Evolutionary conservation across 2,113 vertebrate species (phyloP).

Genomic region (Neoarius graeffei): DNA sequence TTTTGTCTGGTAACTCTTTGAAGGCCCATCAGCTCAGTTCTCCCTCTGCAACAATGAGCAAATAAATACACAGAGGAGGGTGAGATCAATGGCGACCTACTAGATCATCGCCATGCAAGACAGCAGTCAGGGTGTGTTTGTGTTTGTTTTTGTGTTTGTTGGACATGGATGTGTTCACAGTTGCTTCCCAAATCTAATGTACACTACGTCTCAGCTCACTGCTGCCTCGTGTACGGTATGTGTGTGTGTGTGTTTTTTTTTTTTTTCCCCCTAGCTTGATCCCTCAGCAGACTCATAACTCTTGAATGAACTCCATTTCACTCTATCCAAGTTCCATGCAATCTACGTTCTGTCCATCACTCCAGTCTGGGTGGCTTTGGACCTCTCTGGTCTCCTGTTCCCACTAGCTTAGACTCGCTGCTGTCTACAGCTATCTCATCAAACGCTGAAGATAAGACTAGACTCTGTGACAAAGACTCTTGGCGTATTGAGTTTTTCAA

Average conservation of each 20-base stretch:
- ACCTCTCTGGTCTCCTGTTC: constrained; percentile 48
- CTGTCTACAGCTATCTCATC: constrained; percentile 33
- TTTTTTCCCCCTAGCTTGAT: constrained; percentile 69
- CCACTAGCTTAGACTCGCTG: neutral
- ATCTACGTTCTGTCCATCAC: constrained; percentile 73
- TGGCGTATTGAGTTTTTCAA: neutral
- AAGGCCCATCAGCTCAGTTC: constrained; percentile 46
- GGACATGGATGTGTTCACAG: neutral
- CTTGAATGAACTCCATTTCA: constrained; percentile 74
- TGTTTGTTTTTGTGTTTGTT: constrained; percentile 32
- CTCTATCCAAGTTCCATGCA: constrained; percentile 62
- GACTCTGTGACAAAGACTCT: neutral
- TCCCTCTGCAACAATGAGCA: constrained; percentile 29
- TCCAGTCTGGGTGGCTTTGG: constrained; percentile 66
- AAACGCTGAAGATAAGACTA: neutral
- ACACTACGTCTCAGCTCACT: constrained; percentile 57
- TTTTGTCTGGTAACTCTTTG: constrained; percentile 46
- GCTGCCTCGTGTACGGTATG: constrained; percentile 59
- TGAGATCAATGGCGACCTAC: constrained; percentile 39
- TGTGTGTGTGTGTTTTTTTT: constrained; percentile 27
- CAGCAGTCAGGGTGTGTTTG: constrained; percentile 4
- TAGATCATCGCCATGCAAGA: constrained; percentile 19
- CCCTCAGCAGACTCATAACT: constrained; percentile 73
- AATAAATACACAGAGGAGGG: constrained; percentile 43
- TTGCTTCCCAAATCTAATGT: neutral